Evolutionary conservation across 2,888 invertebrate genomes (phyloP).

Genomic region (Ormia ochracea): DNA sequence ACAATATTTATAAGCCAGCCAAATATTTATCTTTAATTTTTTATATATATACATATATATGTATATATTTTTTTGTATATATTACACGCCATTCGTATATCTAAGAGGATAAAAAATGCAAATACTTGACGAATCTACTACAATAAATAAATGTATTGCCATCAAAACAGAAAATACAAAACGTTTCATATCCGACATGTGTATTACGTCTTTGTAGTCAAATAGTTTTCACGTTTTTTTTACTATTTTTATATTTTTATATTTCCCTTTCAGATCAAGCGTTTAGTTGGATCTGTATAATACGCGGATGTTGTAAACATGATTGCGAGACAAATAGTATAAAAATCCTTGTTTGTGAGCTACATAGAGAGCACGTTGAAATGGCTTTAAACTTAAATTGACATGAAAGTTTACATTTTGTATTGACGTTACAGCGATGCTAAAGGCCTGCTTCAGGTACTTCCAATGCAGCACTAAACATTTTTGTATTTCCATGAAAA

Average conservation of each 20-base stretch:
- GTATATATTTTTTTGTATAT: neutral
- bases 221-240: too few relatives aligned
- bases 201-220: neutral
- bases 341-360: neutral
- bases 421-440: neutral
- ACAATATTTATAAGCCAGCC: neutral
- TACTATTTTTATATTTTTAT: conserved; percentile 1
- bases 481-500: too few relatives aligned
- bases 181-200: conserved; percentile 21
- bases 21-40: conserved; percentile 2
- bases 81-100: conserved; percentile 25
- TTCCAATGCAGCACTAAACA: too few relatives aligned
- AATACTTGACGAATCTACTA: conserved; percentile 44
- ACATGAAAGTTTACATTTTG: conserved; percentile 22
- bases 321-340: neutral
- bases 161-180: conserved; percentile 16
- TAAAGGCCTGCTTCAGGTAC: too few relatives aligned
- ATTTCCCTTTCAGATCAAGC: neutral
- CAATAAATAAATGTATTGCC: conserved; percentile 28
- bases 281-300: conserved; percentile 13
- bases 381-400: conserved; percentile 27
- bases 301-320: conserved; percentile 53
- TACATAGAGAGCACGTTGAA: neutral
- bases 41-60: too few relatives aligned
- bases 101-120: conserved; percentile 49